Evolutionary conservation across 2,888 invertebrate genomes (phyloP).

Genomic region (Cephus runcator): DNA sequence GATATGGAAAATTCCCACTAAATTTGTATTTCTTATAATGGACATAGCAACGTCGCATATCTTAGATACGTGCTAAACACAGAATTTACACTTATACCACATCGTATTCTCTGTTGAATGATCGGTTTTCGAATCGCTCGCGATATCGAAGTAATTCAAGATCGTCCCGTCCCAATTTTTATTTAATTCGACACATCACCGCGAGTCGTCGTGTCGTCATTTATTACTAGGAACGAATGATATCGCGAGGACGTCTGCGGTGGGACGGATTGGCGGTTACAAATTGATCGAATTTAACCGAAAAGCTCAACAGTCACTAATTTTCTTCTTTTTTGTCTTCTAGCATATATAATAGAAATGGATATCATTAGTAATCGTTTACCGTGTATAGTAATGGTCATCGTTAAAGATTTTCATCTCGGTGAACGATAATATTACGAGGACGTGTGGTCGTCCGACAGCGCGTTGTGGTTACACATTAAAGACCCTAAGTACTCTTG

Average conservation of each 20-base stretch:
- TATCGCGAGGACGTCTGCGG: not conserved
- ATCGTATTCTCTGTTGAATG: not conserved
- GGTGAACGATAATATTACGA: not conserved
- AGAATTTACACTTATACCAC: conserved; percentile 18
- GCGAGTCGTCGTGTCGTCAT: not conserved
- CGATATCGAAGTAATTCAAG: not conserved
- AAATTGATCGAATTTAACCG: not conserved
- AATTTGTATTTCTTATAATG: not conserved
- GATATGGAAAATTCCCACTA: not conserved
- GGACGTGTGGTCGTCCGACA: not conserved
- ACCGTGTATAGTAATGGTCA: not conserved
- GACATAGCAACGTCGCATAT: not conserved
- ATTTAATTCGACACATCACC: not conserved
- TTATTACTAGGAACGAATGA: not conserved
- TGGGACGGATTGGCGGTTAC: not conserved
- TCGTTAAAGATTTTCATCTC: not conserved
- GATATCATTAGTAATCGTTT: not conserved
- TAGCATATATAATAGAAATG: not conserved
- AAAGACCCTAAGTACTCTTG: conserved; percentile 26
- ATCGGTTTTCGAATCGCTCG: not conserved
- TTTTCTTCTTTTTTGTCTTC: not conserved
- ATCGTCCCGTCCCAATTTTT: not conserved
- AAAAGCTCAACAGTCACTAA: not conserved
- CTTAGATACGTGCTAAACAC: conserved; percentile 17
- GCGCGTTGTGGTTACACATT: not conserved